Evolutionary conservation across 1,140 invertebrate species (phyloP).

Genomic region (Phymastichus coffea): DNA sequence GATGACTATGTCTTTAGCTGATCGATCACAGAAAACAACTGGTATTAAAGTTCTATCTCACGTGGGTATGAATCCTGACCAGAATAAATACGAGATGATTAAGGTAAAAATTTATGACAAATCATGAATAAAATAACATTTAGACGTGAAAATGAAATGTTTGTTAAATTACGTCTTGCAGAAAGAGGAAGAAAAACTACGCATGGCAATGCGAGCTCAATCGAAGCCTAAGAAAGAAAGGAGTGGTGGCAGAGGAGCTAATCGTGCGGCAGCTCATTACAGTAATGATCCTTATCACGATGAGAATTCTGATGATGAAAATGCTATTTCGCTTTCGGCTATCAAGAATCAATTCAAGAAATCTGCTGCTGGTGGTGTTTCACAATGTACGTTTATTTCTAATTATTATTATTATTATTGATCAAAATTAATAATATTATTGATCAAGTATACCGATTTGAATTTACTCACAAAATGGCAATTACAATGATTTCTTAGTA

Average conservation of each 20-base stretch:
- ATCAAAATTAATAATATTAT: not conserved
- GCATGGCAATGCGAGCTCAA: conserved; percentile 80
- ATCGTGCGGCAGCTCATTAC: conserved; percentile 60
- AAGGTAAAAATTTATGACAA: conserved; percentile 77
- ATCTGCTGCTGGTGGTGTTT: conserved; percentile 51
- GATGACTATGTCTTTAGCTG: conserved; percentile 96
- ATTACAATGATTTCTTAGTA: not conserved
- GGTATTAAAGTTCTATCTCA: conserved; percentile 96
- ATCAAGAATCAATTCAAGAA: conserved; percentile 93
- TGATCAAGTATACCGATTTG: too few species aligned
- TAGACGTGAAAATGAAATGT: not conserved
- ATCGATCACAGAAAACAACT: conserved; percentile 92
- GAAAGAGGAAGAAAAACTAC: conserved; percentile 93
- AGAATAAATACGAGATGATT: conserved; percentile 84
- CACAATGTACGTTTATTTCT: conserved; percentile 54
- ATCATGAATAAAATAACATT: not conserved
- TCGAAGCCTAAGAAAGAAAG: conserved; percentile 65
- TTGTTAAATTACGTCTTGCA: conserved; percentile 50
- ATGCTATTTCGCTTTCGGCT: conserved; percentile 85
- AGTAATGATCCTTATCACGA: conserved; percentile 62
- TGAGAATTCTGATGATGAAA: conserved; percentile 88
- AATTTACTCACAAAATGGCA: conserved; percentile 20
- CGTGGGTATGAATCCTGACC: conserved; percentile 92
- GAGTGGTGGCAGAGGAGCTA: conserved; percentile 62
- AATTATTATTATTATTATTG: not conserved